These are phyloP conservation scores for Plemyria rubiginata DNA, from an alignment of 2,888 invertebrate genomes.

Conservation along the genomic window DNA sequence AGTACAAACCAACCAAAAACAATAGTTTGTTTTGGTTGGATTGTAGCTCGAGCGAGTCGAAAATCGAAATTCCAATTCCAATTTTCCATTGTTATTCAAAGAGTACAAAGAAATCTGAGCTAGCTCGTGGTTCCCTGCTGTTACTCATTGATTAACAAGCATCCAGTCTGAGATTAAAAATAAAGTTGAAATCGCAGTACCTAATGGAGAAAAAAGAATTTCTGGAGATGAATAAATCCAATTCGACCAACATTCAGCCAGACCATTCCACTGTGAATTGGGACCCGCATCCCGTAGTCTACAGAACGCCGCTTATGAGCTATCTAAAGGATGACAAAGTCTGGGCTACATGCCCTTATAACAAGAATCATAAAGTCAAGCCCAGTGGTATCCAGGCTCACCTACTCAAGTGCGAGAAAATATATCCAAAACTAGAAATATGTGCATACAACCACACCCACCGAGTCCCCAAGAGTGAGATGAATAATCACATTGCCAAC, in stretches of 20 bases:
- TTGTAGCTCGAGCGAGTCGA: too few species aligned
- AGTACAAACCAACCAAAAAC: too few species aligned
- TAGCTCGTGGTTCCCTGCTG: too few species aligned
- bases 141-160: too few species aligned
- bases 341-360: slow-evolving; percentile 5
- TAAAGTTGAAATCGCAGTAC: too few species aligned
- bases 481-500: neutral
- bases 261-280: neutral
- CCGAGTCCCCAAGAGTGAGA: neutral
- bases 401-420: neutral
- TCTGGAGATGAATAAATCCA: neutral
- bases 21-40: too few species aligned
- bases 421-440: neutral
- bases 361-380: neutral
- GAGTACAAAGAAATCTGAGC: too few species aligned
- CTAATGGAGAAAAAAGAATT: neutral
- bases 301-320: neutral
- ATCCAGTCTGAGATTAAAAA: too few species aligned
- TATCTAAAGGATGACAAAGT: neutral
- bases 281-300: neutral
- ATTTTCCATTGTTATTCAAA: too few species aligned
- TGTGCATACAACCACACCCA: neutral
- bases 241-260: neutral
- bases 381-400: neutral
- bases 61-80: too few species aligned